These are phyloP conservation scores for Tinea trinotella DNA, from an alignment of 2,888 invertebrate genomes.

Conservation along the genomic window DNA sequence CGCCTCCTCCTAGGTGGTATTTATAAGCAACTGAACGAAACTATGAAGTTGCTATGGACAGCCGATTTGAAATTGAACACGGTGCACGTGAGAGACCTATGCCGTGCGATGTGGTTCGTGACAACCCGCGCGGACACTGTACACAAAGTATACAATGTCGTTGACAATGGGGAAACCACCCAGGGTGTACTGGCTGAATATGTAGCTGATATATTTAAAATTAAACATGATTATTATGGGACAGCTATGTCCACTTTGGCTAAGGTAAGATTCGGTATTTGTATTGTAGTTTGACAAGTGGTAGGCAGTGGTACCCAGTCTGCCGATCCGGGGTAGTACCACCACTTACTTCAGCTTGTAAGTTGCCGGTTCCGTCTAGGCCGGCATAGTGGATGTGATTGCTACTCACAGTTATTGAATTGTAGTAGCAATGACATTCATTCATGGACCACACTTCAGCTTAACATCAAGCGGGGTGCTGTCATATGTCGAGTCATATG, in stretches of 20 bases:
- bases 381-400: too few species aligned
- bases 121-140: slow-evolving; percentile 62
- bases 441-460: too few species aligned
- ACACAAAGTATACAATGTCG: slow-evolving; percentile 83
- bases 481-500: too few species aligned
- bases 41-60: slow-evolving; percentile 94
- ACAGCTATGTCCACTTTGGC: slow-evolving; percentile 85
- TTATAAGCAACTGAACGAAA: slow-evolving; percentile 89
- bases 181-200: slow-evolving; percentile 88
- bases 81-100: slow-evolving; percentile 88
- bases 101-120: slow-evolving; percentile 84
- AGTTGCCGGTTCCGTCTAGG: too few species aligned
- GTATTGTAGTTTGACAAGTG: too few species aligned
- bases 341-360: too few species aligned
- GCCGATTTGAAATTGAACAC: slow-evolving; percentile 88
- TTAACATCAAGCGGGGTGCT: too few species aligned
- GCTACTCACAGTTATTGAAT: too few species aligned
- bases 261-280: slow-evolving; percentile 78
- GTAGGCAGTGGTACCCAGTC: too few species aligned
- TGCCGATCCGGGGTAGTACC: too few species aligned
- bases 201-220: slow-evolving; percentile 86
- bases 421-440: too few species aligned
- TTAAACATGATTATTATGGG: slow-evolving; percentile 91
- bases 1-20: slow-evolving; percentile 89
- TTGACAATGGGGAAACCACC: slow-evolving; percentile 86